A percentile compares a stretch with the other conserved stretches of the same genome.
Evolutionary conservation across 2,888 invertebrate species (phyloP).

Genomic region (Odiellus spinosus): DNA sequence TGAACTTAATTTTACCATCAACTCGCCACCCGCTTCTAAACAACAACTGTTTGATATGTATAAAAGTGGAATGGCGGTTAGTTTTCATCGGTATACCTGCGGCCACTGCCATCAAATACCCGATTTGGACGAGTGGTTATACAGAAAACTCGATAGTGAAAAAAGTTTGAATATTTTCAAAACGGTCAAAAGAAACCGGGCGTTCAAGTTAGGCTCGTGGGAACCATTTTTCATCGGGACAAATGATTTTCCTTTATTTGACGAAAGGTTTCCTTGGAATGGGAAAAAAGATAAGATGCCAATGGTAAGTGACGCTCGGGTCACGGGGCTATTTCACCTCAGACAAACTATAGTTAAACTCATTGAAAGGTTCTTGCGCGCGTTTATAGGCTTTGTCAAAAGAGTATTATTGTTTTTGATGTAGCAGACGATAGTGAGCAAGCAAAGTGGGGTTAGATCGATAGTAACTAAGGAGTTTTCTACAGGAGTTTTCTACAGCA

Average conservation of each 20-base stretch:
- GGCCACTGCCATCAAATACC: conserved; percentile 55
- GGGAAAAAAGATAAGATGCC: background rate
- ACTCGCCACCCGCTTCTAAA: conserved; percentile 37
- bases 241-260: background rate
- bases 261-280: background rate
- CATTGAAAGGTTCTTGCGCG: too few relatives aligned
- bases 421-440: too few relatives aligned
- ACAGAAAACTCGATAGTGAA: too few relatives aligned
- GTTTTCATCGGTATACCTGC: conserved; percentile 77
- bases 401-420: too few relatives aligned
- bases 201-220: background rate
- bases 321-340: too few relatives aligned
- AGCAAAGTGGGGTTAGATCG: too few relatives aligned
- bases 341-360: too few relatives aligned
- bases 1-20: conserved; percentile 41
- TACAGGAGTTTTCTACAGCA: too few relatives aligned
- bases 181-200: background rate
- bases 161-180: background rate
- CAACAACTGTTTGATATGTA: conserved; percentile 50
- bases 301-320: background rate
- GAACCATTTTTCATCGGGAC: background rate
- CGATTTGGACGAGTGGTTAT: background rate
- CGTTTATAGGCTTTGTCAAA: too few relatives aligned
- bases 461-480: too few relatives aligned
- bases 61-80: conserved; percentile 59